These are phyloP conservation scores for Danio rerio DNA, from an alignment of 2,113 vertebrate genomes.

Conservation along the genomic window DNA sequence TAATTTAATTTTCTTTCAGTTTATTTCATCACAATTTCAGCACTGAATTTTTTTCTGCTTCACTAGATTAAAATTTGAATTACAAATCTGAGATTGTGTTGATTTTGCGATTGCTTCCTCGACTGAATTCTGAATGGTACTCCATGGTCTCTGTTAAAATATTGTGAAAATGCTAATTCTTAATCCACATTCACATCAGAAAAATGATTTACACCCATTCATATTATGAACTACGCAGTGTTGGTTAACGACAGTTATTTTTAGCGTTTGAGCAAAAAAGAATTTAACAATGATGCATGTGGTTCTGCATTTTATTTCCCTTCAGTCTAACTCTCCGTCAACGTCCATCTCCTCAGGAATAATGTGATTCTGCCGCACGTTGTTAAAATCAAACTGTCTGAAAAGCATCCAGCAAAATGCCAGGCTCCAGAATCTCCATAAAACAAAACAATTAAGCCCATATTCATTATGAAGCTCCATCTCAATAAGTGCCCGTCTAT, in stretches of 20 bases:
- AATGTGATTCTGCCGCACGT: slow-evolving; percentile 5
- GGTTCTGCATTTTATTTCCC: background rate
- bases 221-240: background rate
- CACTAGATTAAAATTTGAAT: background rate
- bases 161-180: background rate
- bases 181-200: background rate
- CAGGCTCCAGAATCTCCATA: background rate
- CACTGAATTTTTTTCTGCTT: background rate
- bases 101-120: background rate
- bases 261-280: background rate
- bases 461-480: slow-evolving; percentile 6
- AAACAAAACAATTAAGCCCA: slow-evolving; percentile 11
- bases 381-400: slow-evolving; percentile 33
- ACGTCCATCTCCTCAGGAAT: slow-evolving; percentile 14
- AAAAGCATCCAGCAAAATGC: slow-evolving; percentile 4
- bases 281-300: background rate
- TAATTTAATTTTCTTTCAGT: background rate
- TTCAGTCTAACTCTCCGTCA: background rate
- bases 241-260: background rate
- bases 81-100: background rate
- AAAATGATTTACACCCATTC: background rate
- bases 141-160: too few species aligned
- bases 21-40: background rate
- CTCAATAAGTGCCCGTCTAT: slow-evolving; percentile 12
- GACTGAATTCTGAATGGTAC: too few species aligned